phyloP scores from a whole-genome alignment of 2,797 vertebrate species.

The Chrosomus eos region DNA sequence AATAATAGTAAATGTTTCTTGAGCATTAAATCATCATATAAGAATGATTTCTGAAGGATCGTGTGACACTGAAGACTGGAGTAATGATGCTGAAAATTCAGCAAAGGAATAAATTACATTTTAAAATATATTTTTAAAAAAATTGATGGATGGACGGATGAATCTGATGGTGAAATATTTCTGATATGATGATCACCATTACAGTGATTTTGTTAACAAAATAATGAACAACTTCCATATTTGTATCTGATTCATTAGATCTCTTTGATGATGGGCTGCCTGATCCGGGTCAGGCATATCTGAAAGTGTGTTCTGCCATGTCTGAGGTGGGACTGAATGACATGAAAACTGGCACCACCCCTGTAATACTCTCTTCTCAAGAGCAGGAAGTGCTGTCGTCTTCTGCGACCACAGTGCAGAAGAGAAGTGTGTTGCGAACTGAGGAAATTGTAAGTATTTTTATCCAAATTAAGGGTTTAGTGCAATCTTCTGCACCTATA shows the following conservation, averaged over 20 bases:
- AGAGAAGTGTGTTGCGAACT: slow-evolving; percentile 76
- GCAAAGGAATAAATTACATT: background rate
- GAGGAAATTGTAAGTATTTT: slow-evolving; percentile 77
- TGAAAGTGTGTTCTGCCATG: slow-evolving; percentile 77
- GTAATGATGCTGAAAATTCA: background rate
- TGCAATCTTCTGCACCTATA: background rate
- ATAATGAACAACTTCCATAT: background rate
- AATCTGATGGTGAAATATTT: background rate
- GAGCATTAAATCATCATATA: background rate
- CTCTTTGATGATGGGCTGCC: slow-evolving; percentile 80
- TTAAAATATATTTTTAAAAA: background rate
- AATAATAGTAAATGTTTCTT: background rate
- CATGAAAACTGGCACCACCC: slow-evolving; percentile 60
- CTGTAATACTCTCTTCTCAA: slow-evolving; percentile 59
- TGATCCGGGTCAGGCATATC: slow-evolving; percentile 79
- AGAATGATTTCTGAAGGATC: background rate
- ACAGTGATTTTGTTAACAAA: background rate
- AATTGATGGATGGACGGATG: background rate
- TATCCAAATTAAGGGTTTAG: background rate
- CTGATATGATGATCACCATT: background rate
- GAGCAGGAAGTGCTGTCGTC: slow-evolving; percentile 58
- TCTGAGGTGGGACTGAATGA: slow-evolving; percentile 73
- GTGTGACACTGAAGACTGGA: background rate
- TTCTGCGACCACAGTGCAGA: slow-evolving; percentile 76
- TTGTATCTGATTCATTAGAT: slow-evolving; percentile 68